These are phyloP conservation scores for Leptosomus discolor DNA, from an alignment of 2,113 vertebrate genomes.

Conservation along the genomic window DNA sequence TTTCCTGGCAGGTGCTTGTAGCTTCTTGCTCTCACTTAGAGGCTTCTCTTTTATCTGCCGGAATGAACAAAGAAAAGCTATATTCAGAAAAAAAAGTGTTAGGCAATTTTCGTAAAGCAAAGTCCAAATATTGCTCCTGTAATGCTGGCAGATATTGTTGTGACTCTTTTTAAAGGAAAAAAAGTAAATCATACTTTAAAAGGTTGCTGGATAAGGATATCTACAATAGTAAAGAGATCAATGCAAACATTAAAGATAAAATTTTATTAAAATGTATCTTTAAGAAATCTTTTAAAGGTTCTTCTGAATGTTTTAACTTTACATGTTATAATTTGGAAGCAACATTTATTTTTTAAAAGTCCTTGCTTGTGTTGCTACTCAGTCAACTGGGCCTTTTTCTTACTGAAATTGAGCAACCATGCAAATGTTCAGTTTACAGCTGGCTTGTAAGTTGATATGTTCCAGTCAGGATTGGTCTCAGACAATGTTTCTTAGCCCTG, in stretches of 20 bases:
- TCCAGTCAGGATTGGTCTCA: background rate
- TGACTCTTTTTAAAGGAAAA: background rate
- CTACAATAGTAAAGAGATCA: background rate
- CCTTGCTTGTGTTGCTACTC: background rate
- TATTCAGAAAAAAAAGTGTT: background rate
- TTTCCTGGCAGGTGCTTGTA: background rate
- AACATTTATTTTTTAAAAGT: background rate
- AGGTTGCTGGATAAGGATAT: background rate
- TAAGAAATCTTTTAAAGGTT: background rate
- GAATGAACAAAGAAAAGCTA: background rate
- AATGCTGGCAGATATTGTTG: background rate
- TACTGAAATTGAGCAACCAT: background rate
- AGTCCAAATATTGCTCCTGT: background rate
- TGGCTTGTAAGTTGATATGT: background rate
- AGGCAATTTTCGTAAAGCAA: background rate
- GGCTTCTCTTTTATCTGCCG: background rate
- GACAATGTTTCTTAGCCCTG: background rate
- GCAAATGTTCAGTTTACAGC: background rate
- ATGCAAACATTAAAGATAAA: background rate
- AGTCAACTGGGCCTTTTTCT: background rate
- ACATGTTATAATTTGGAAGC: background rate
- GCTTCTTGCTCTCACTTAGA: background rate
- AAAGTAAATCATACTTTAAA: background rate
- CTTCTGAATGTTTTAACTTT: background rate
- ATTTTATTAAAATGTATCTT: background rate